Evolutionary conservation across 1,140 invertebrate species (phyloP).

Genomic region (Pissodes strobi): DNA sequence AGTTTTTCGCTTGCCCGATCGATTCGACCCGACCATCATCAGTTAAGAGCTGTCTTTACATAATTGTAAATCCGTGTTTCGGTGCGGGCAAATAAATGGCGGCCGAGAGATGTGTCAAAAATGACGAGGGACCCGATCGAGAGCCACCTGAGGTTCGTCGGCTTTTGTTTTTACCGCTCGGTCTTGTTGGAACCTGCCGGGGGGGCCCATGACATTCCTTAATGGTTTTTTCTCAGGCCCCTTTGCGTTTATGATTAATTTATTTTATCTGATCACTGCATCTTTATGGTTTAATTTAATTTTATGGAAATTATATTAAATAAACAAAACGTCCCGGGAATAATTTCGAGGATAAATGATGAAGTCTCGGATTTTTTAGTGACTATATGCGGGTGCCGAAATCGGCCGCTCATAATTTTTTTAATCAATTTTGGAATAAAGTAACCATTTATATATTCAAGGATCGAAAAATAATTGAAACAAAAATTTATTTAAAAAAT

Average conservation of each 20-base stretch:
- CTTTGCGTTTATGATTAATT: constrained; percentile 30
- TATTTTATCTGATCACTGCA: constrained; percentile 27
- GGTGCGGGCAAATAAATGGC: constrained; percentile 22
- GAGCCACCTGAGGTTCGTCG: constrained; percentile 21
- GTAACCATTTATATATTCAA: background rate
- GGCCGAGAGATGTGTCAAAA: constrained; percentile 21
- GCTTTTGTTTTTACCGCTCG: constrained; percentile 23
- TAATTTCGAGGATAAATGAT: constrained; percentile 4
- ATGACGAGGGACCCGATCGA: constrained; percentile 25
- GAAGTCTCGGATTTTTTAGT: background rate
- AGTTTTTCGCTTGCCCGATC: too few relatives aligned
- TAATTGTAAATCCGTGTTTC: constrained; percentile 24
- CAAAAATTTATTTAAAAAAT: background rate
- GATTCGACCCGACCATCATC: too few relatives aligned
- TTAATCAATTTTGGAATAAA: background rate
- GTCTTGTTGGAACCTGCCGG: constrained; percentile 7
- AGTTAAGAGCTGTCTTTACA: constrained; percentile 4
- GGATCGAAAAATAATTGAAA: background rate
- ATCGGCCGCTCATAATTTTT: too few relatives aligned
- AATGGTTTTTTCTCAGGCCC: constrained; percentile 29
- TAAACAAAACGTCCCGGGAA: constrained; percentile 15
- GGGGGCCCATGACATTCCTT: constrained; percentile 28
- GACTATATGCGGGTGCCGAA: too few relatives aligned
- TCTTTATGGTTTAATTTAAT: constrained; percentile 33
- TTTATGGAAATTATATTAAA: constrained; percentile 30